These are phyloP conservation scores for Colinus virginianus DNA, from an alignment of 2,113 vertebrate species.

Conservation along the genomic window DNA sequence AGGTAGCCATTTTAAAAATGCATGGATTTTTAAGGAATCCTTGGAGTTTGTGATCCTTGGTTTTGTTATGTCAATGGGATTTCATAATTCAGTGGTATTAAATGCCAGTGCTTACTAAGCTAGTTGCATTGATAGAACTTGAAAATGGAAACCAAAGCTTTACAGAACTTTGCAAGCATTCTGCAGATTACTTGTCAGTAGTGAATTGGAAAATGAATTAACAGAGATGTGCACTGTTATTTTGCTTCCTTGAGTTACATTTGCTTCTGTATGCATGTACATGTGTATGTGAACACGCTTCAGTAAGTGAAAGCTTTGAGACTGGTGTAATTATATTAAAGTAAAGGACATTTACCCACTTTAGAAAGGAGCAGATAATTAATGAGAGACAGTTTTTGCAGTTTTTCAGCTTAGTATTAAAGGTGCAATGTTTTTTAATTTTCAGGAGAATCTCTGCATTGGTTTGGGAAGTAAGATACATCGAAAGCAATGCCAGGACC, in stretches of 20 bases:
- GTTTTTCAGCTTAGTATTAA: neutral
- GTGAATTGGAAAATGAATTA: neutral
- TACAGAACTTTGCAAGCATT: neutral
- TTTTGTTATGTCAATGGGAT: neutral
- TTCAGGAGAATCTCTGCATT: constrained; percentile 91
- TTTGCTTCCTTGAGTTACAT: neutral
- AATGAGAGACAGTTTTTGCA: accelerated
- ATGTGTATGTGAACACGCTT: neutral
- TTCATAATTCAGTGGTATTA: neutral
- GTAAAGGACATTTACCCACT: neutral
- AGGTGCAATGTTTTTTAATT: neutral
- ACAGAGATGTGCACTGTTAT: neutral
- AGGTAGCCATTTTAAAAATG: neutral
- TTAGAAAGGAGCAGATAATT: neutral
- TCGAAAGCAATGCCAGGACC: constrained; percentile 93
- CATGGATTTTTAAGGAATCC: neutral
- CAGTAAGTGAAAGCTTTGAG: neutral
- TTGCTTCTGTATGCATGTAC: neutral
- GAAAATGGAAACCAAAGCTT: neutral
- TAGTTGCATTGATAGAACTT: neutral
- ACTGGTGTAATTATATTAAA: neutral
- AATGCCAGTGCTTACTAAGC: neutral
- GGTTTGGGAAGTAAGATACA: constrained; percentile 94
- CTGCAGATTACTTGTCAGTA: neutral
- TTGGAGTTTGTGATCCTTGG: neutral